Percentiles rank a stretch among this genome's conserved stretches.
Evolutionary conservation across 2,888 invertebrate species (phyloP).

Genomic region (Eristalis pertinax): DNA sequence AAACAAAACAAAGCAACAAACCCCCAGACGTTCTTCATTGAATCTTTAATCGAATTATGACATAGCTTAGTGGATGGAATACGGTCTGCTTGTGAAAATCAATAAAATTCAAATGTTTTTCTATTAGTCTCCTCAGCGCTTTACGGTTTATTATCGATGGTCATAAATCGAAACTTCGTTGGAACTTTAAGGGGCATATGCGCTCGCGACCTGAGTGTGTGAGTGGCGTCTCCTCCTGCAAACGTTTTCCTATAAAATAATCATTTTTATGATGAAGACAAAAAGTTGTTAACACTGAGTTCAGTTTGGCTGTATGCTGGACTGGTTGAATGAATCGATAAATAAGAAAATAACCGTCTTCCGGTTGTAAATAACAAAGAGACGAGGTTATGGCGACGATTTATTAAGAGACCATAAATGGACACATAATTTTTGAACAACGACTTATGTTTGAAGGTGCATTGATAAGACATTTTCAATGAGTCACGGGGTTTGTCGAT

Average conservation of each 20-base stretch:
- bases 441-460: too few relatives aligned
- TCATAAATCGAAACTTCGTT: conserved; percentile 56
- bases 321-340: conserved; percentile 18
- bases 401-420: conserved; percentile 16
- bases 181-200: conserved; percentile 19
- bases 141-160: conserved; percentile 62
- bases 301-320: neutral
- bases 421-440: conserved; percentile 7
- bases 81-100: conserved; percentile 24
- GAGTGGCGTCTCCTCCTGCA: neutral
- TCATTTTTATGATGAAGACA: conserved; percentile 29
- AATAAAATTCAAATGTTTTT: conserved; percentile 41
- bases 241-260: conserved; percentile 31
- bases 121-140: conserved; percentile 31
- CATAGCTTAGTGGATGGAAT: conserved; percentile 16
- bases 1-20: neutral
- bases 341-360: neutral
- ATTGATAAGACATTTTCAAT: too few relatives aligned
- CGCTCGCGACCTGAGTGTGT: neutral
- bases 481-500: too few relatives aligned
- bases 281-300: conserved; percentile 37
- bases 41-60: conserved; percentile 45
- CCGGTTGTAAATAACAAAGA: conserved; percentile 1
- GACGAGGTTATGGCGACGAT: neutral
- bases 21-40: conserved; percentile 26